Evolutionary conservation across 2,113 vertebrate species (phyloP).

Genomic region (Poeciliopsis prolifica): DNA sequence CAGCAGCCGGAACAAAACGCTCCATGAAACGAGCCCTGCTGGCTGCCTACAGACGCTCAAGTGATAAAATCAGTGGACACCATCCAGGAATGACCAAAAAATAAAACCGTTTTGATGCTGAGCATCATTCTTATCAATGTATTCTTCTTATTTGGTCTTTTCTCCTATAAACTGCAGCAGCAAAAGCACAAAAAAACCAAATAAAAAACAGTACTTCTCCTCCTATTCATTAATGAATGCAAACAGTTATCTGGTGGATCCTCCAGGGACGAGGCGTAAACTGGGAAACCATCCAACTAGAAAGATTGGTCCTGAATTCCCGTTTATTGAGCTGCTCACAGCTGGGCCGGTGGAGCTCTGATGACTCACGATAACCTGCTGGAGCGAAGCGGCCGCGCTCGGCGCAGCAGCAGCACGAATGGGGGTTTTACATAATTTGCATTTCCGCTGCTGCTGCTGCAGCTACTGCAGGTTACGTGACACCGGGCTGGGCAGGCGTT

Average conservation of each 20-base stretch:
- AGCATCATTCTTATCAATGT: not conserved
- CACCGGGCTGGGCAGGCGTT: not conserved
- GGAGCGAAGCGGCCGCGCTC: slow-evolving; percentile 9
- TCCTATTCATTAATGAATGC: slow-evolving; percentile 33
- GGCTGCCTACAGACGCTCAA: slow-evolving; percentile 16
- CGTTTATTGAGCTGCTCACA: slow-evolving; percentile 23
- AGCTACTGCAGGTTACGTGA: slow-evolving; percentile 14
- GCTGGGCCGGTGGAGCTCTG: slow-evolving; percentile 20
- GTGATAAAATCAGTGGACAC: slow-evolving; percentile 24
- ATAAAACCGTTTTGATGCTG: no score
- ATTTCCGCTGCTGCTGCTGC: slow-evolving; percentile 5
- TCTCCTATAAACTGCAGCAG: not conserved
- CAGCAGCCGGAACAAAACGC: slow-evolving; percentile 9
- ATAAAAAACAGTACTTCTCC: not conserved
- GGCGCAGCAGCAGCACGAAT: slow-evolving; percentile 11
- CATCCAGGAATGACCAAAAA: not conserved
- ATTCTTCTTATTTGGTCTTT: not conserved
- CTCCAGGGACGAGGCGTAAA: slow-evolving; percentile 29
- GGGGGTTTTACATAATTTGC: slow-evolving; percentile 20
- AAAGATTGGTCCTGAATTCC: slow-evolving; percentile 22
- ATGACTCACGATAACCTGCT: slow-evolving; percentile 45
- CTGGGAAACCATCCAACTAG: slow-evolving; percentile 22
- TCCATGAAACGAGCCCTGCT: slow-evolving; percentile 28
- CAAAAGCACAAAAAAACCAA: not conserved
- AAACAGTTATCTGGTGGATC: slow-evolving; percentile 10